Evolutionary conservation across 2,888 invertebrate species (phyloP), one percentile per base, ranked within the genome.

Genomic region (Epirrhoe alternata): DNA sequence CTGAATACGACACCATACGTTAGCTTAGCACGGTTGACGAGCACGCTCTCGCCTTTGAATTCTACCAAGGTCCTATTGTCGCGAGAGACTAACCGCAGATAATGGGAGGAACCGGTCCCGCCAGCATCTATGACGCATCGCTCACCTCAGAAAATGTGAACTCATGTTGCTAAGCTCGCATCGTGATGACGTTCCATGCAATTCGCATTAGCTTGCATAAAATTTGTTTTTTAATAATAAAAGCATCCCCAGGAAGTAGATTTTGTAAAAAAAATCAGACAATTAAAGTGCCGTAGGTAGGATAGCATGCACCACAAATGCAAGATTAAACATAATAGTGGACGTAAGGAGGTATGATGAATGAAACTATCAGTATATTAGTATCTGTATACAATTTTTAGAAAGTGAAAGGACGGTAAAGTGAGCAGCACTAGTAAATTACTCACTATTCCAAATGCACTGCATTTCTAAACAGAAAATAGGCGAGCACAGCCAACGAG

Each of bases 51-150:
- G 83, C 84, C 82, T 87, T 85, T 85, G 83, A 86, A 85, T 84
- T 79, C 78, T 66, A 82, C 84, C 83, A 84, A 84, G 85, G 85
- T 79, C 78, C 77, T 74, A 74, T 81, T 81, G 85, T 86, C 77
- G 83, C 82, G 79, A 81, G 76, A 84, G 80, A 82, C 86, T 84
- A 83, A 81, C 84, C 85, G 80, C 82, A 81, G 79, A 86, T 86
- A 87, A 89, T 85, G 80, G 81, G 79, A 64, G 75, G 79, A 87
- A 90, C 90, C 88, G 89, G 90, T 89, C 82, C 69, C 76, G 75
- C 80, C 80, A 80, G 81, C 79, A 53, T 79, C 77, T 81, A 84
- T 84, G 83, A 85, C 86, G 85, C 86, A 87, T 84, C 80, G 77
- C 75, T 78, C 79, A 83, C 83, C 84, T 85, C 78, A 83, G 77